Evolutionary conservation across 2,888 invertebrate genomes (phyloP).

Genomic region (Ryuthela nishihirai): DNA sequence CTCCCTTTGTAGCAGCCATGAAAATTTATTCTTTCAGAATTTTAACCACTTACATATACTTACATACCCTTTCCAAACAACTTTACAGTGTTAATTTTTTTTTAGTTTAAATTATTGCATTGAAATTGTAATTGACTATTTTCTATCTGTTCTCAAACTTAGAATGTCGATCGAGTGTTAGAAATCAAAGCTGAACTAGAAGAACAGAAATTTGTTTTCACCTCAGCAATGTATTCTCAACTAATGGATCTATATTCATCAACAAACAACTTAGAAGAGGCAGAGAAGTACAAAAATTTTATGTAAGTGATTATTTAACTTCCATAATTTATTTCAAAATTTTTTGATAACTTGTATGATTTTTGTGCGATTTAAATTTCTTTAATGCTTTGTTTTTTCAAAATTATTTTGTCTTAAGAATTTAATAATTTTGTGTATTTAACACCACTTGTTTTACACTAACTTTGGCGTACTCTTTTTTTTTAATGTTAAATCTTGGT

Average conservation of each 20-base stretch:
- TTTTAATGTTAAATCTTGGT: no score
- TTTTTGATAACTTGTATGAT: not conserved
- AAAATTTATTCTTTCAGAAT: no score
- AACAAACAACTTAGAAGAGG: slow-evolving; percentile 61
- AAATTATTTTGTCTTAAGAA: no score
- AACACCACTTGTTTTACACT: no score
- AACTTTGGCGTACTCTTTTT: no score
- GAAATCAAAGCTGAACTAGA: slow-evolving; percentile 55
- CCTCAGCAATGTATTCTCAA: slow-evolving; percentile 60
- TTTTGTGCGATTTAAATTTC: not conserved
- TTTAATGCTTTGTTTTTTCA: no score
- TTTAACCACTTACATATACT: no score
- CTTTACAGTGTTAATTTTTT: no score
- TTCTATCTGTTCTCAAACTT: slow-evolving; percentile 37
- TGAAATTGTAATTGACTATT: slow-evolving; percentile 6
- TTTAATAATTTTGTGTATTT: no score
- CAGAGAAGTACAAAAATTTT: slow-evolving; percentile 53
- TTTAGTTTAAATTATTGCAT: no score
- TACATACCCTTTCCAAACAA: no score
- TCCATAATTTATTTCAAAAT: not conserved
- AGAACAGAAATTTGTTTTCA: slow-evolving; percentile 59
- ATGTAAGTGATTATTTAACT: slow-evolving; percentile 39
- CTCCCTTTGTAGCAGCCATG: no score
- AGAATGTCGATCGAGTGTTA: slow-evolving; percentile 46
- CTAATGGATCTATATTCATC: slow-evolving; percentile 64